Conservation (phyloP, 2,797 vertebrate genomes). For the Mycteria americana region DNA sequence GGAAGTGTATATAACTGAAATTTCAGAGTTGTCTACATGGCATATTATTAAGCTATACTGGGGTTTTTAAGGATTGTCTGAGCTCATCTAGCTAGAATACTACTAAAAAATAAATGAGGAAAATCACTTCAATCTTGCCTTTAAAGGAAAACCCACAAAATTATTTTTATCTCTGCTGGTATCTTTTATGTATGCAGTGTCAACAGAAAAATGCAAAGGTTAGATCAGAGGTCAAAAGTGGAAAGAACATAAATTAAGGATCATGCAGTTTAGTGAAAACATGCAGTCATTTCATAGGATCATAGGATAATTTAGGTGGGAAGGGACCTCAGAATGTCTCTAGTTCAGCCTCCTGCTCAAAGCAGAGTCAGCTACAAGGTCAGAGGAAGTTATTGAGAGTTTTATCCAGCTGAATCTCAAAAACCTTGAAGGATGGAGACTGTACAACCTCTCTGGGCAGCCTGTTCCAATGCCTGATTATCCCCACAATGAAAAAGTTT, state of each 20-base stretch:
- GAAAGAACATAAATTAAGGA: background rate
- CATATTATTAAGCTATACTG: background rate
- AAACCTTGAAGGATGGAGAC: background rate
- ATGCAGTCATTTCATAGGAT: fast-evolving
- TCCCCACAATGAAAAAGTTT: background rate
- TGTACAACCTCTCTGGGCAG: background rate
- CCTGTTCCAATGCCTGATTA: background rate
- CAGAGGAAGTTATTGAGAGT: background rate
- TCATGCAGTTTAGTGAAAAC: background rate
- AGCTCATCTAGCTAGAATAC: background rate
- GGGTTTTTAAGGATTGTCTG: background rate
- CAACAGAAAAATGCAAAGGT: background rate
- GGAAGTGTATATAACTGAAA: background rate
- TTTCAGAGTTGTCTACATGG: background rate
- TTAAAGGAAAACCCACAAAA: background rate
- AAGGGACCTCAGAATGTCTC: background rate
- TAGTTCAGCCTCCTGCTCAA: background rate
- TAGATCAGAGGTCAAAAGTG: background rate
- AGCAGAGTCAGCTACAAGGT: background rate
- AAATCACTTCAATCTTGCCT: background rate
- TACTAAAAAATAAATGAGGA: background rate
- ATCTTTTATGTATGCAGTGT: background rate
- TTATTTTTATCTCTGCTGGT: background rate
- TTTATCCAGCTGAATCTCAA: background rate
- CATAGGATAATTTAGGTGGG: background rate